Conservation (phyloP, 2,888 invertebrate genomes). For the Erebia epiphron region DNA sequence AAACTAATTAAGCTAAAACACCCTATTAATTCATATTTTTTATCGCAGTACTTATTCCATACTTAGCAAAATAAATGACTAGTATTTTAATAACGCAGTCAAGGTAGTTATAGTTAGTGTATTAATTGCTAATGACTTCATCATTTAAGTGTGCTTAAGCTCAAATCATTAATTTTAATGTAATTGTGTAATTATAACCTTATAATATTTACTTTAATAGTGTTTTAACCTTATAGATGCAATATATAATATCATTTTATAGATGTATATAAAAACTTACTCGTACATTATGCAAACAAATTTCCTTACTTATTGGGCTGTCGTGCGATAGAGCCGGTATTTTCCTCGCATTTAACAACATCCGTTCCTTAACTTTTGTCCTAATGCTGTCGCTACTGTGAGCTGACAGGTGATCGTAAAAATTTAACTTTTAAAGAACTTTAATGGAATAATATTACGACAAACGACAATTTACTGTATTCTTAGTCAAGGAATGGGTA, state of each 20-base stretch:
- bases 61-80: background rate
- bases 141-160: constrained; percentile 9
- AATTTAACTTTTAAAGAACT: background rate
- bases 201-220: too few species aligned
- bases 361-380: too few species aligned
- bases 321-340: too few species aligned
- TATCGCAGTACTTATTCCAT: background rate
- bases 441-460: background rate
- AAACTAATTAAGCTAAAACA: background rate
- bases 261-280: too few species aligned
- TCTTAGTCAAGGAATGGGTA: background rate
- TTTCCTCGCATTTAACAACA: too few species aligned
- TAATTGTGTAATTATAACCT: too few species aligned
- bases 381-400: background rate
- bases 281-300: too few species aligned
- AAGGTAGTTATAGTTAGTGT: constrained; percentile 1
- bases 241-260: too few species aligned
- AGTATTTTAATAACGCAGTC: background rate
- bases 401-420: constrained; percentile 16
- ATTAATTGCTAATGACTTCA: constrained; percentile 15
- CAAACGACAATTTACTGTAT: background rate
- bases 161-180: too few species aligned
- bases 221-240: too few species aligned
- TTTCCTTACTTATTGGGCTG: too few species aligned
- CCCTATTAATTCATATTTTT: background rate